A percentile compares a stretch with the other conserved stretches of the same genome.
These are phyloP conservation scores for Latrodectus hesperus DNA, from an alignment of 2,888 invertebrate genomes.

Conservation along the genomic window DNA sequence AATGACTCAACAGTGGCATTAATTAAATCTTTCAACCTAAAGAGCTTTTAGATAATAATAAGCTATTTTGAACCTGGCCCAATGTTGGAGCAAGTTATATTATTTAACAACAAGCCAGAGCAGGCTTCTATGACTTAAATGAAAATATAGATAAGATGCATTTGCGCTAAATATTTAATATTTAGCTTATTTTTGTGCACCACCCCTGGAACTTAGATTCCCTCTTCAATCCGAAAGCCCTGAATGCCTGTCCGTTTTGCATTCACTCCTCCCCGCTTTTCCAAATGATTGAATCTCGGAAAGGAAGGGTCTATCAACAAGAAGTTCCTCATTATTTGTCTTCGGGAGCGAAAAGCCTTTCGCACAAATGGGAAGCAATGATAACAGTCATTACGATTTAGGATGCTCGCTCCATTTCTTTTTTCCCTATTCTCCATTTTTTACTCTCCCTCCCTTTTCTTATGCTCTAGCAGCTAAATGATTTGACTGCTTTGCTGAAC, in stretches of 20 bases:
- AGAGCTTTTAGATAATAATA: no score
- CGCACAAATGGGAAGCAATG: slow-evolving; percentile 51
- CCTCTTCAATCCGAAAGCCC: not conserved
- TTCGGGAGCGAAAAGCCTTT: slow-evolving; percentile 1
- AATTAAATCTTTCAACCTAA: no score
- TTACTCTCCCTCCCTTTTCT: not conserved
- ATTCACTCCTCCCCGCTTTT: not conserved
- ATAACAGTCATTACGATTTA: slow-evolving; percentile 54
- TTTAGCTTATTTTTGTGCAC: no score
- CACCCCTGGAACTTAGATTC: no score
- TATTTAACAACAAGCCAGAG: no score
- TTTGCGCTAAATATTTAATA: no score
- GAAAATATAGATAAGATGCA: no score
- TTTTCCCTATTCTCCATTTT: not conserved
- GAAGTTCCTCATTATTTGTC: slow-evolving; percentile 44
- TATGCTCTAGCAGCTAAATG: slow-evolving; percentile 24
- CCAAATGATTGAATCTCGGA: slow-evolving; percentile 24
- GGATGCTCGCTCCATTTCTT: slow-evolving; percentile 24
- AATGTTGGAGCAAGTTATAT: no score
- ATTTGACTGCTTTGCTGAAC: not conserved
- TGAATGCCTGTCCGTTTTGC: not conserved
- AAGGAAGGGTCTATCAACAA: slow-evolving; percentile 22
- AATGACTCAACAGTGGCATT: no score
- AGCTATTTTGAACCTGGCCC: no score
- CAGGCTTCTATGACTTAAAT: no score